phyloP scores from a whole-genome alignment of 2,113 vertebrate genomes.

The Spermophilus dauricus region DNA sequence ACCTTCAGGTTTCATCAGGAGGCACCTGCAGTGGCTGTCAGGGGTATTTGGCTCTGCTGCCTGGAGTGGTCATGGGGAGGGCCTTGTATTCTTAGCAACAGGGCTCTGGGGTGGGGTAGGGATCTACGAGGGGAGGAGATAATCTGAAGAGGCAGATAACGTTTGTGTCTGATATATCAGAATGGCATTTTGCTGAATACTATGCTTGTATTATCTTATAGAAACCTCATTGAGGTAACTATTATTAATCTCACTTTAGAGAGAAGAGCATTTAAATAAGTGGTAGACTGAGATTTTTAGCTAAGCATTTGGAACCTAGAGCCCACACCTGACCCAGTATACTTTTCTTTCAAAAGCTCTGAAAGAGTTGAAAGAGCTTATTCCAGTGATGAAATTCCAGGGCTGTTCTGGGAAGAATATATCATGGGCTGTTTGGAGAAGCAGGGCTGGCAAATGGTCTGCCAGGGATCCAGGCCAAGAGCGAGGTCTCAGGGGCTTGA shows the following conservation, averaged over 20 bases:
- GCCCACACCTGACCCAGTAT: not conserved
- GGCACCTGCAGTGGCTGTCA: not conserved
- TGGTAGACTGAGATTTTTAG: not conserved
- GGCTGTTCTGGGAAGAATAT: not conserved
- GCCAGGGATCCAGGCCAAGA: not conserved
- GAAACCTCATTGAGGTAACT: not conserved
- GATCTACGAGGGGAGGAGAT: not conserved
- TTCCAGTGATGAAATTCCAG: not conserved
- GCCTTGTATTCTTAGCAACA: too few species aligned
- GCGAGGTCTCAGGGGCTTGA: too few species aligned
- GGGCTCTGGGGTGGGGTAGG: not conserved
- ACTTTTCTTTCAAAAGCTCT: slow-evolving; percentile 18
- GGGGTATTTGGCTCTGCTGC: not conserved
- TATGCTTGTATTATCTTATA: not conserved
- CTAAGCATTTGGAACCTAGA: not conserved
- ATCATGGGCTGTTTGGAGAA: not conserved
- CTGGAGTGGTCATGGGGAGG: too few species aligned
- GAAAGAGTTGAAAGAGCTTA: not conserved
- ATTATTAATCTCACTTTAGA: not conserved
- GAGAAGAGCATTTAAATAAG: not conserved
- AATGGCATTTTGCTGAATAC: not conserved
- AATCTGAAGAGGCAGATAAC: not conserved
- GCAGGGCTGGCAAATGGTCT: not conserved
- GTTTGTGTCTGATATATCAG: not conserved
- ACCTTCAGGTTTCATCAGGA: not conserved